These are phyloP conservation scores for Ectemnius lituratus DNA, from an alignment of 2,888 invertebrate species.

Conservation along the genomic window DNA sequence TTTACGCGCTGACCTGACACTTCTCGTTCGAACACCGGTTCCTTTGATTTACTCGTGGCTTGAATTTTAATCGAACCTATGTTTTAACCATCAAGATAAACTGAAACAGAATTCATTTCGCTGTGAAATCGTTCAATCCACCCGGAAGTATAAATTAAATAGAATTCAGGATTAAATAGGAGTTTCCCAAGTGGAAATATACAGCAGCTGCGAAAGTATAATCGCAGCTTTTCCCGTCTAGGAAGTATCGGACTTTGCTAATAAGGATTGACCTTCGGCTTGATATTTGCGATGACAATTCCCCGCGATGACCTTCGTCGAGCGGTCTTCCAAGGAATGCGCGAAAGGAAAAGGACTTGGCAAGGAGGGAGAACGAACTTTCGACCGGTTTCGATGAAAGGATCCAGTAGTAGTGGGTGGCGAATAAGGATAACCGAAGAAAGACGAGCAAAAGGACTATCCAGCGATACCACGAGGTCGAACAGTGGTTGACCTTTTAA, in stretches of 20 bases:
- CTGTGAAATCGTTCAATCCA: no score
- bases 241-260: background rate
- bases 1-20: no score
- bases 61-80: no score
- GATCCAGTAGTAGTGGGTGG: slow-evolving; percentile 30
- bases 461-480: slow-evolving; percentile 48
- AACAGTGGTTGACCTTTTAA: slow-evolving; percentile 61
- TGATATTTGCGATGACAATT: slow-evolving; percentile 31
- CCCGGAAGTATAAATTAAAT: no score
- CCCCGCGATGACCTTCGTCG: slow-evolving; percentile 36
- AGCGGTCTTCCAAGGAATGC: slow-evolving; percentile 37
- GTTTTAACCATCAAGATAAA: no score
- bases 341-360: slow-evolving; percentile 47
- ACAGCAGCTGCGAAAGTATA: no score
- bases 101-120: no score
- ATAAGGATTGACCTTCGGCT: slow-evolving; percentile 37
- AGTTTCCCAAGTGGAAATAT: no score
- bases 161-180: no score
- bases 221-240: background rate
- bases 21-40: no score
- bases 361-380: slow-evolving; percentile 39
- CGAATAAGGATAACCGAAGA: slow-evolving; percentile 17
- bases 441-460: slow-evolving; percentile 31
- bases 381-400: slow-evolving; percentile 20
- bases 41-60: no score